Evolutionary conservation across 2,113 vertebrate genomes (phyloP).

Genomic region (Crotalus horridus): DNA sequence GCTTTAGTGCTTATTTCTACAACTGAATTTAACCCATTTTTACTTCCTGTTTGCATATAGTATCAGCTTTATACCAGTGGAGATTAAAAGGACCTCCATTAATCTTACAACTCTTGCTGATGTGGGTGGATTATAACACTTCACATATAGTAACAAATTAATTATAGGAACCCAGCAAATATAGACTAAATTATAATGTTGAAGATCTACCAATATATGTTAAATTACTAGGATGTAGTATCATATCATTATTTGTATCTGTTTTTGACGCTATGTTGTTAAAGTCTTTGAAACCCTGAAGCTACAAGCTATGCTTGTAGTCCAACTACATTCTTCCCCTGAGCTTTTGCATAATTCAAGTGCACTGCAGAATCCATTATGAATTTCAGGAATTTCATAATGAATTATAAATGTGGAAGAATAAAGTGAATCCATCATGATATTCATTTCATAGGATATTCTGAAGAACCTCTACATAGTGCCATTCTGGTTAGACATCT

Average conservation of each 20-base stretch:
- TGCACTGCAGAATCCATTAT: background rate
- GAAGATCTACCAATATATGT: background rate
- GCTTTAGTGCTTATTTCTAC: conserved; percentile 50
- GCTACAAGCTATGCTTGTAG: background rate
- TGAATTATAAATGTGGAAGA: background rate
- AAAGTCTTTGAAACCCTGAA: background rate
- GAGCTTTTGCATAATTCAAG: background rate
- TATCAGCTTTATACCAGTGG: conserved; percentile 19
- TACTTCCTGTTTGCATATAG: conserved; percentile 37
- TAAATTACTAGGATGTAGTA: background rate
- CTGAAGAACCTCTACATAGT: background rate
- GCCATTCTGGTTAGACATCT: background rate
- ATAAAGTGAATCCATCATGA: background rate
- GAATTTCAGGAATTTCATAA: background rate
- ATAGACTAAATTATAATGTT: background rate
- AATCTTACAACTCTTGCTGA: background rate
- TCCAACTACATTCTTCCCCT: background rate
- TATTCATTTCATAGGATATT: background rate
- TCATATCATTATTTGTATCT: background rate
- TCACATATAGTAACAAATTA: background rate
- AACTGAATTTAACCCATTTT: conserved; percentile 32
- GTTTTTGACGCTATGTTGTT: background rate
- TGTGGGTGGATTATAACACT: background rate
- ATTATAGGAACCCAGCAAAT: background rate
- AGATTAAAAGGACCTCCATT: background rate